These are phyloP conservation scores for Callinectes sapidus DNA, from an alignment of 2,888 invertebrate genomes.

Conservation along the genomic window DNA sequence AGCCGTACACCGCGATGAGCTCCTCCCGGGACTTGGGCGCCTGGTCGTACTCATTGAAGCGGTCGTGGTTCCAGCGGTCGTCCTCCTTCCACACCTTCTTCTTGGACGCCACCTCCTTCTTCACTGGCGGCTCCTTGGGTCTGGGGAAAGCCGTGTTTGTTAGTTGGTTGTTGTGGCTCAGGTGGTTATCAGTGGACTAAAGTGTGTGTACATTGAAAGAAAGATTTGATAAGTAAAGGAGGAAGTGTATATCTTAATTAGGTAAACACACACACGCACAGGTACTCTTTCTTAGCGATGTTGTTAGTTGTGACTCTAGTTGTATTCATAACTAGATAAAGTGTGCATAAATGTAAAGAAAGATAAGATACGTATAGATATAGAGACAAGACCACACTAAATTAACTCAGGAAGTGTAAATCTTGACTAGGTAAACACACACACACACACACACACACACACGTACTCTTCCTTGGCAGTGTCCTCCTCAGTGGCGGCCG, in stretches of 20 bases:
- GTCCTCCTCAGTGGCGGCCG: conserved; percentile 79
- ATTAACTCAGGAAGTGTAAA: no score
- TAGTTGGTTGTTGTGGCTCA: no score
- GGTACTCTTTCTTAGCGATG: conserved; percentile 42
- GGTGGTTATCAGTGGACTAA: no score
- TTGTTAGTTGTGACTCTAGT: no score
- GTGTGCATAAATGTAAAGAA: no score
- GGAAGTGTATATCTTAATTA: no score
- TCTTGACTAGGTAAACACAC: no score
- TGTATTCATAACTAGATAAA: no score
- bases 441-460: not conserved
- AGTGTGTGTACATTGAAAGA: no score
- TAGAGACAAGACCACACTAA: no score
- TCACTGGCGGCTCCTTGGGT: conserved; percentile 51
- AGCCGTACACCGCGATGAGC: conserved; percentile 90
- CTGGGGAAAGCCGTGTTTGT: not conserved
- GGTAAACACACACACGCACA: not conserved
- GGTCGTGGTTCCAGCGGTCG: conserved; percentile 90
- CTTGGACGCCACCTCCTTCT: conserved; percentile 59
- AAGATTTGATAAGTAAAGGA: no score
- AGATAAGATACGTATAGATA: no score
- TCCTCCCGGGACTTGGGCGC: conserved; percentile 91
- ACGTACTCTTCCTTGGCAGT: conserved; percentile 48
- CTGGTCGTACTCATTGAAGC: conserved; percentile 87
- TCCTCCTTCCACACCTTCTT: conserved; percentile 74